These are phyloP conservation scores for Aporophyla lueneburgensis DNA, from an alignment of 2,888 invertebrate species.

Conservation along the genomic window DNA sequence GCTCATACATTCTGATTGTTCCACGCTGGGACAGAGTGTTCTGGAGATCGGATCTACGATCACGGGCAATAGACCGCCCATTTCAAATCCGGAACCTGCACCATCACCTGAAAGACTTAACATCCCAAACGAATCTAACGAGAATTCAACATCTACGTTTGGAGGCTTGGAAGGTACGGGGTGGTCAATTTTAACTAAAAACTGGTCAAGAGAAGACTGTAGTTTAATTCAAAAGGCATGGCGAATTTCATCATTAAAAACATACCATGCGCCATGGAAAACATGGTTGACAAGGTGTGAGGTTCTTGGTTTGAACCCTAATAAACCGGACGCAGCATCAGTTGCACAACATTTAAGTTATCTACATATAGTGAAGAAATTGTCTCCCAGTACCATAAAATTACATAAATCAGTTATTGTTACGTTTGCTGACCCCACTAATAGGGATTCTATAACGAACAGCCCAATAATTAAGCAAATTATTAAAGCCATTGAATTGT, in stretches of 20 bases:
- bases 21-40: conserved; percentile 5
- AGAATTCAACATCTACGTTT: background rate
- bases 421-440: background rate
- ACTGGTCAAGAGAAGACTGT: background rate
- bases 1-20: background rate
- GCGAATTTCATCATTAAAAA: background rate
- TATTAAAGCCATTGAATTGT: conserved; percentile 6
- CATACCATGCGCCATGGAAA: conserved; percentile 17
- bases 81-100: conserved; percentile 7
- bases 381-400: conserved; percentile 11
- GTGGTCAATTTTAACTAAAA: background rate
- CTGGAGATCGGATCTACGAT: conserved; percentile 3
- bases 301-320: background rate
- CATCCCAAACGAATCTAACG: background rate
- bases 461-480: conserved; percentile 6
- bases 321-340: conserved; percentile 18
- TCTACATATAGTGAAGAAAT: background rate
- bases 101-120: background rate
- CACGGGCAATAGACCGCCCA: background rate
- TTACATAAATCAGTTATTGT: conserved; percentile 18
- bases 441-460: background rate
- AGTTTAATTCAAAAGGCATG: conserved; percentile 4
- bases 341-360: conserved; percentile 16
- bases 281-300: background rate
- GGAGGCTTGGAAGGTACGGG: conserved; percentile 10